Conservation (phyloP, 2,113 vertebrate genomes). For the Trematocara zebra region DNA sequence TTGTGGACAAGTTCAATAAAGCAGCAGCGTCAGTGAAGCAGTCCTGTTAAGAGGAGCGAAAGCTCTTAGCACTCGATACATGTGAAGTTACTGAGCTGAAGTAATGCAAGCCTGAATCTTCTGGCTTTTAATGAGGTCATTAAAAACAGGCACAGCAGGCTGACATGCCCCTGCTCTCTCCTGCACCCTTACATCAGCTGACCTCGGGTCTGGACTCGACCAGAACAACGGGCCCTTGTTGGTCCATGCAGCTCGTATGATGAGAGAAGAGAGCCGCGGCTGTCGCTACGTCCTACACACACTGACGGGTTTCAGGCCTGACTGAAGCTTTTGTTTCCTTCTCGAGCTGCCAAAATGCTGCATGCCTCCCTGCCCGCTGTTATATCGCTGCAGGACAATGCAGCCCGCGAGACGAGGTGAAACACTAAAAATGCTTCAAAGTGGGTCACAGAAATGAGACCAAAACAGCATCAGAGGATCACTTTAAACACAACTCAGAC, state of each 20-base stretch:
- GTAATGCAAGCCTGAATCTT: not conserved
- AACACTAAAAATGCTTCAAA: not conserved
- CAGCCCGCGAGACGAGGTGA: not conserved
- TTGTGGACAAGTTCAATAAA: not conserved
- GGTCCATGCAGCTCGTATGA: constrained; percentile 20
- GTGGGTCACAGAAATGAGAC: not conserved
- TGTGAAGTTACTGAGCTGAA: not conserved
- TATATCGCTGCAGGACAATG: not conserved
- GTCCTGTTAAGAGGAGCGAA: not conserved
- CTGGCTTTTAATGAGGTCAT: constrained; percentile 36
- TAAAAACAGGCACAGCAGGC: constrained; percentile 35
- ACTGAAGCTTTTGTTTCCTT: constrained; percentile 62
- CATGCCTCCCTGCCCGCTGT: constrained; percentile 5
- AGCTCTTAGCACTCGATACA: not conserved
- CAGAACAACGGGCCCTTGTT: constrained; percentile 55
- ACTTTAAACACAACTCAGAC: not conserved
- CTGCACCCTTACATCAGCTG: constrained; percentile 32
- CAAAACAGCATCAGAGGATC: not conserved
- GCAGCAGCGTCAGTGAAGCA: not conserved
- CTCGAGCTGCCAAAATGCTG: not conserved
- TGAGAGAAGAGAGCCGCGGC: constrained; percentile 15
- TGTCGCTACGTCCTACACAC: constrained; percentile 31
- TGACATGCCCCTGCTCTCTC: not conserved
- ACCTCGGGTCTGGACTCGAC: constrained; percentile 3
- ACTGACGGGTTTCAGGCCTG: constrained; percentile 31